Conservation (phyloP, 2,113 vertebrate species). For the Lepus europaeus region DNA sequence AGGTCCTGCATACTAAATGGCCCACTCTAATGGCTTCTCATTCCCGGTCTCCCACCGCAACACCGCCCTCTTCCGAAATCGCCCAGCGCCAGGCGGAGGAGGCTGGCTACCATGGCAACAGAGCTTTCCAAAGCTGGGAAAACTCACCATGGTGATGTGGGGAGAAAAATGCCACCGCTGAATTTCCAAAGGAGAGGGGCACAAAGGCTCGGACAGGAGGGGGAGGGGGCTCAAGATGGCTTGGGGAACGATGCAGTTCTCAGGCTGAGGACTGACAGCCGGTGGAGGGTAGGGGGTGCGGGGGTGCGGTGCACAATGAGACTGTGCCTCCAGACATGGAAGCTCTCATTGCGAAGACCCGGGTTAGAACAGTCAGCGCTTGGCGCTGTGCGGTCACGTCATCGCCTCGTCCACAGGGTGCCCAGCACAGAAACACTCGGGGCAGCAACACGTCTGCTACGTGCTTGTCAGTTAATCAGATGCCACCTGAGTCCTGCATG, state of each 20-base stretch:
- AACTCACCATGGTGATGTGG: constrained; percentile 82
- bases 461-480: neutral
- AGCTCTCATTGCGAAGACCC: neutral
- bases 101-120: constrained; percentile 94
- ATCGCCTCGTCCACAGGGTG: neutral
- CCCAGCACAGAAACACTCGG: too few relatives aligned
- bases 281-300: too few relatives aligned
- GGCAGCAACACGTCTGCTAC: neutral
- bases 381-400: neutral
- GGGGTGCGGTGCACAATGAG: neutral
- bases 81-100: constrained; percentile 87
- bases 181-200: constrained; percentile 78
- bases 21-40: constrained; percentile 93
- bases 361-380: neutral
- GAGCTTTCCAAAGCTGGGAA: constrained; percentile 82
- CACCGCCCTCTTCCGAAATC: constrained; percentile 84
- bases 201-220: neutral
- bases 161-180: constrained; percentile 83
- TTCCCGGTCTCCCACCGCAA: constrained; percentile 73
- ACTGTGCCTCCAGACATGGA: neutral
- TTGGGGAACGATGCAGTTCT: neutral
- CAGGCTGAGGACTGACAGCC: neutral
- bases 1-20: constrained; percentile 93
- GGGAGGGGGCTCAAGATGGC: neutral
- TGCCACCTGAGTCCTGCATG: neutral